Base-by-base conservation (phyloP, 2,888 invertebrate species). In the Tanytarsus gracilentus region DNA sequence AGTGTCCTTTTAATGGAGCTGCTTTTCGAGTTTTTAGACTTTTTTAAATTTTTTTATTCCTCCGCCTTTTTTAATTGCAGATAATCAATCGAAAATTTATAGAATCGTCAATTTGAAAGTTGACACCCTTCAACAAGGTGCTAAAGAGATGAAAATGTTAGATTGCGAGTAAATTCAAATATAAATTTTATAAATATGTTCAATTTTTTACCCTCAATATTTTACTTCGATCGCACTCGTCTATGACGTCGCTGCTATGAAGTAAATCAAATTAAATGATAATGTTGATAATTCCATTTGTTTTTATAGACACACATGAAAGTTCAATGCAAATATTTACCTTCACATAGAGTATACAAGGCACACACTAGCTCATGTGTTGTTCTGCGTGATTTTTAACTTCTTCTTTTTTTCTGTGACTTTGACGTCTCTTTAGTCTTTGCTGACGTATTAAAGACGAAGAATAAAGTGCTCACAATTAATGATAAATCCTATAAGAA, bases 181-280 rank as follows among this genome's bases (percentile, higher is more conserved):
- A n/a, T n/a, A n/a, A n/a, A n/a, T n/a, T n/a, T n/a, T n/a, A n/a
- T n/a, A n/a, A n/a, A n/a, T n/a, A n/a, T n/a, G n/a, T n/a, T n/a
- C n/a, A n/a, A n/a, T n/a, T n/a, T n/a, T n/a, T n/a, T n/a, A n/a
- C n/a, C n/a, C n/a, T n/a, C n/a, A n/a, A n/a, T n/a, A 36, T 36
- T 36, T 9, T 11, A 16, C 36, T 9, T 36, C 36, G 36, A 14
- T 36, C 16, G 16, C 36, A 14, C n/a, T 36, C 4, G n/a, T n/a
- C 36, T 16, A 14, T 14, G 14, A n/a, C 7, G 16, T 36, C 16
- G 36, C 16, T 36, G 16, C 36, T 36, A 16, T 21, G n/a, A 25
- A 30, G 36, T 52, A 52, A 52, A 52, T 52, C 52, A 52, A 52
- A 52, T 52, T 52, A 52, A 52, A 52, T 52, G 52, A 52, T 52